Evolutionary conservation across 2,113 vertebrate genomes (phyloP).

Genomic region (Romanogobio albipinnatus): DNA sequence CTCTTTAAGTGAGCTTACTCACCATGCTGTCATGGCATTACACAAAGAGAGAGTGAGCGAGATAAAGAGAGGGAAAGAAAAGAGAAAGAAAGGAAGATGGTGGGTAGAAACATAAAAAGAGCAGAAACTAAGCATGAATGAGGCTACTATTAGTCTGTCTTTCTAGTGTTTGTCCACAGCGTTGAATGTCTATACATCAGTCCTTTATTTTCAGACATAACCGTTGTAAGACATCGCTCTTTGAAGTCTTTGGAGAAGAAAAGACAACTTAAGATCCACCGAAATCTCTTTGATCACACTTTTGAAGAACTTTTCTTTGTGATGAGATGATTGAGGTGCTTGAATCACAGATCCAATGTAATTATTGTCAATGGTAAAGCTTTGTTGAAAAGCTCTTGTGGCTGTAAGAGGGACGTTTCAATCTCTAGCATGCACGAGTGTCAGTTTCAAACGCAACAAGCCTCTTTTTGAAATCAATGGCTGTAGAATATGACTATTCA

Average conservation of each 20-base stretch:
- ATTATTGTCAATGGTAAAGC: conserved; percentile 21
- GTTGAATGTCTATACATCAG: conserved; percentile 30
- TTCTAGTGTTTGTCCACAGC: neutral
- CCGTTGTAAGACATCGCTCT: conserved; percentile 26
- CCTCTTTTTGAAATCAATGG: neutral
- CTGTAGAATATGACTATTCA: neutral
- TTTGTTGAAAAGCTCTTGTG: conserved; percentile 19
- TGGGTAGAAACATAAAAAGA: conserved; percentile 2
- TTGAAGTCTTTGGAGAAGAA: conserved; percentile 47
- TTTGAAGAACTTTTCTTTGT: conserved; percentile 39
- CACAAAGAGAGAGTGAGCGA: conserved; percentile 26
- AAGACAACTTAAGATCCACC: conserved; percentile 31
- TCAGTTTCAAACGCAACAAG: neutral
- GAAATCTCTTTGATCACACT: conserved; percentile 51
- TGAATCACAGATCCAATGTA: conserved; percentile 34
- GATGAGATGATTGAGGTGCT: conserved; percentile 40
- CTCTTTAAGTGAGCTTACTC: conserved; percentile 41
- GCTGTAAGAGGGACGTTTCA: neutral
- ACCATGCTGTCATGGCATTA: conserved; percentile 36
- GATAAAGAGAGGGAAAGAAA: conserved; percentile 14
- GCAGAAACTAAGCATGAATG: neutral
- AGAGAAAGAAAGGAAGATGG: conserved; percentile 8
- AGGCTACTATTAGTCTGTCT: conserved; percentile 13
- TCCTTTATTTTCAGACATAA: conserved; percentile 24
- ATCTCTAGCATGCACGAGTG: neutral